Evolutionary conservation across 2,888 invertebrate genomes (phyloP), one percentile per base, ranked within the genome.

Genomic region (Bedellia somnulentella): DNA sequence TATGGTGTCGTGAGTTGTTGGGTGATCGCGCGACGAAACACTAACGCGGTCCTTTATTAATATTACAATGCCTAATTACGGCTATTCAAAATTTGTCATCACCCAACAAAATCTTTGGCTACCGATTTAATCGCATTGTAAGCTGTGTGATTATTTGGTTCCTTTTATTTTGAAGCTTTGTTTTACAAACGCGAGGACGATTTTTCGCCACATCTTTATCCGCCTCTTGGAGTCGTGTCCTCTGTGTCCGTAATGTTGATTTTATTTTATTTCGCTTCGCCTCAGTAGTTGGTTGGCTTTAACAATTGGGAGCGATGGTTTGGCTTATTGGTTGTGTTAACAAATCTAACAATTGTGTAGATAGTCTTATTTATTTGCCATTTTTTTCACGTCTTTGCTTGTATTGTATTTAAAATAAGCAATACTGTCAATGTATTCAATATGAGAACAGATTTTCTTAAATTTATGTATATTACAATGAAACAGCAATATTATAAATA

Each of bases 171-270:
- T 35, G 49, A 61, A 66, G 64, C 66, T 49, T 60, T 49, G 40
- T 44, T 26, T 27, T 16, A 21, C 22, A 29, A 40, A 40, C 44
- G 15, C 13, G 16, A 16, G 15, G 10, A 16, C 10, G 15, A 18
- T 12, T 18, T 31, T 13, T 23, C 27, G 5, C 17, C 6, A 9
- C 18, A n/a, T n/a, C 18, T 9, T 5, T 40, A 52, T 51, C 47
- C 60, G 71, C 73, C 73, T 73, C 73, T 70, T 53, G 73, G 68
- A 68, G 66, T 58, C 70, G 59, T 55, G 57, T 66, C 68, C 71
- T 47, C 62, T 61, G 70, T 68, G 57, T 66, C 68, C 75, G 75
- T 75, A 73, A 73, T 64, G 75, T 71, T 73, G 66, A 58, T 59
- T 49, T 47, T 56, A 56, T 66, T 59, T 66, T 71, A 24, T 33